Percentiles rank a stretch among this genome's conserved stretches.
Conservation (phyloP, 2,113 vertebrate genomes). For the Pelmatolapia mariae region DNA sequence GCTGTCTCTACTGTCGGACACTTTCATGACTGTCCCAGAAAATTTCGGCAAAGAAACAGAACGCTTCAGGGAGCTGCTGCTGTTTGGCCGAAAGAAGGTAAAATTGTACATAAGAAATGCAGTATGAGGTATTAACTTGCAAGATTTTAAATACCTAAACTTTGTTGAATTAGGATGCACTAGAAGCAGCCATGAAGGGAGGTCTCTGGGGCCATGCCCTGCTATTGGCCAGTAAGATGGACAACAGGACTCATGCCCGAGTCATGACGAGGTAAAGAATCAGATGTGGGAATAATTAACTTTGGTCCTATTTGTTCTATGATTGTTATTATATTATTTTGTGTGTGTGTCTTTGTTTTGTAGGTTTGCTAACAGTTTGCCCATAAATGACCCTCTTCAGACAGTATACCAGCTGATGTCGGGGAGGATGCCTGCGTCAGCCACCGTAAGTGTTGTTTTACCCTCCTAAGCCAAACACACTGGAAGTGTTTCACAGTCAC, state of each 20-base stretch:
- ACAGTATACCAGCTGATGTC: slow-evolving; percentile 99
- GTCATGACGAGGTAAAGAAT: slow-evolving; percentile 91
- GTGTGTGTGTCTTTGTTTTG: background rate
- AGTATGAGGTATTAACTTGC: background rate
- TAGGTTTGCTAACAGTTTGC: slow-evolving; percentile 98
- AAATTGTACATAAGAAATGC: background rate
- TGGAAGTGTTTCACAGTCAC: background rate
- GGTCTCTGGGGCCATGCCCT: slow-evolving; percentile 95
- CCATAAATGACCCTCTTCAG: slow-evolving; percentile 96
- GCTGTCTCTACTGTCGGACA: slow-evolving; percentile 87
- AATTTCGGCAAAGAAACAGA: slow-evolving; percentile 86
- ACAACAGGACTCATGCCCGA: slow-evolving; percentile 89
- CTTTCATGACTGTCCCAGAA: slow-evolving; percentile 69
- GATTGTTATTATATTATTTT: background rate
- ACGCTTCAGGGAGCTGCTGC: slow-evolving; percentile 89
- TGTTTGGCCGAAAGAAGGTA: slow-evolving; percentile 95
- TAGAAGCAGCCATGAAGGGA: slow-evolving; percentile 95
- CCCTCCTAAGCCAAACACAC: background rate
- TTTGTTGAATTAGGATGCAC: slow-evolving; percentile 78
- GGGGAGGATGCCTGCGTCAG: slow-evolving; percentile 94
- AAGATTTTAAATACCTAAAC: background rate
- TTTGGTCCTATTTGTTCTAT: background rate
- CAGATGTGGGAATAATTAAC: background rate
- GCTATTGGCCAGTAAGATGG: slow-evolving; percentile 96
- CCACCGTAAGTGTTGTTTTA: slow-evolving; percentile 67